These are phyloP conservation scores for Coreoperca whiteheadi DNA, from an alignment of 2,113 vertebrate species.

Conservation along the genomic window DNA sequence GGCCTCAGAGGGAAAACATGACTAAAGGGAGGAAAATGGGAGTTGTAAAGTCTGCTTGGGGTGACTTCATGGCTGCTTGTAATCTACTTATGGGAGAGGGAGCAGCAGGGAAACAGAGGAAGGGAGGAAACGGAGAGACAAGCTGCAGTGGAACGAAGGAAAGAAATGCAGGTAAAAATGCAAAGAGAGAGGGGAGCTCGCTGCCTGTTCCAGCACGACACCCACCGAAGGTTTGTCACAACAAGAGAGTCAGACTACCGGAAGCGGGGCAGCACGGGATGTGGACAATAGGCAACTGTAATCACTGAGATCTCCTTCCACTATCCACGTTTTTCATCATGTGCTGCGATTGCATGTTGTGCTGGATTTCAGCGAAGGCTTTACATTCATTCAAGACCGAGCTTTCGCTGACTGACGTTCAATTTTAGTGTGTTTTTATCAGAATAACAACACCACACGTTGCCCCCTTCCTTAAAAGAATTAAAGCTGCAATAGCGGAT, in stretches of 20 bases:
- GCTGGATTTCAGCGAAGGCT: not conserved
- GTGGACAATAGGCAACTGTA: slow-evolving; percentile 6
- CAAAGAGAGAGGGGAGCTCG: not conserved
- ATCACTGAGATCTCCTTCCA: not conserved
- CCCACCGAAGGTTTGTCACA: slow-evolving; percentile 15
- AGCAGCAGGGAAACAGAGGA: not conserved
- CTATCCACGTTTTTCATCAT: not conserved
- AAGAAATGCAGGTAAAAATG: not conserved
- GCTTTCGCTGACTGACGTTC: no score
- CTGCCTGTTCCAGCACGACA: slow-evolving; percentile 27
- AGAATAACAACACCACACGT: no score
- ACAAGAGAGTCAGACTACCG: slow-evolving; percentile 7
- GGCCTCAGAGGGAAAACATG: slow-evolving; percentile 45
- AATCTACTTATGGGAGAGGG: slow-evolving; percentile 36
- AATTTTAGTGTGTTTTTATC: no score
- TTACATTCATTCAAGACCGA: not conserved
- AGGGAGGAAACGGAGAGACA: not conserved
- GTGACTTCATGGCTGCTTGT: slow-evolving; percentile 44
- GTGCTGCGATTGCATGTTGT: not conserved
- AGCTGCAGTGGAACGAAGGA: not conserved
- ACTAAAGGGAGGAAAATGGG: slow-evolving; percentile 55
- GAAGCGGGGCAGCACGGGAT: not conserved
- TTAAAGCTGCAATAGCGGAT: no score
- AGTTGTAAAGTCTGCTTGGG: slow-evolving; percentile 51
- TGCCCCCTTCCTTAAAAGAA: no score